Conservation (phyloP, 2,113 vertebrate genomes). For the Phyllostomus hastatus region DNA sequence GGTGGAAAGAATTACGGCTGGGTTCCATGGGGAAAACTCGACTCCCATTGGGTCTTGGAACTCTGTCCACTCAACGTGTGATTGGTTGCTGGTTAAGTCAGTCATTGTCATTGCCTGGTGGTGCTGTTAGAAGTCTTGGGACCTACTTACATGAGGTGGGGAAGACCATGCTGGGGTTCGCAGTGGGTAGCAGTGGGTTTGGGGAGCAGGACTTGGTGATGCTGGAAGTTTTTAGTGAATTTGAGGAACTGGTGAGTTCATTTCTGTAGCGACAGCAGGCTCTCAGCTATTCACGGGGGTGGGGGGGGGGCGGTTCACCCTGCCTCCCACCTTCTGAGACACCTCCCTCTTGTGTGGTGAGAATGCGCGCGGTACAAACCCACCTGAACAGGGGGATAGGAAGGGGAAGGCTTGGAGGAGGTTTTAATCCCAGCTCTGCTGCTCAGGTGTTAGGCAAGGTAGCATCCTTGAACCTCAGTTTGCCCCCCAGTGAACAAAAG, state of each 20-base stretch:
- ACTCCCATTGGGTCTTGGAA: background rate
- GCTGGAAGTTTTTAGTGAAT: background rate
- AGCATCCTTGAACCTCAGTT: background rate
- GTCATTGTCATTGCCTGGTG: background rate
- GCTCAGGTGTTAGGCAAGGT: background rate
- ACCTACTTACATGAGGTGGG: background rate
- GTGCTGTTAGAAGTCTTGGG: background rate
- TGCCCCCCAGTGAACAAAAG: background rate
- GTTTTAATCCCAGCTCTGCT: background rate
- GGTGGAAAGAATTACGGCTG: background rate
- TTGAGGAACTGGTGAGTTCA: background rate
- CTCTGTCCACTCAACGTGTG: rapidly evolving
- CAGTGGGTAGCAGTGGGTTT: background rate
- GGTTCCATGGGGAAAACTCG: background rate
- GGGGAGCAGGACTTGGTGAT: rapidly evolving
- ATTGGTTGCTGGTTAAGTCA: background rate
- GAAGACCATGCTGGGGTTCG: rapidly evolving
- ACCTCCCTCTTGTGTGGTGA: background rate
- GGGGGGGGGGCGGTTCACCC: background rate
- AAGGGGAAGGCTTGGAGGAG: background rate
- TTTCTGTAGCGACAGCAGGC: background rate
- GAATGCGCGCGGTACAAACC: rapidly evolving
- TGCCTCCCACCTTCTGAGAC: background rate
- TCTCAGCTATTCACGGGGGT: background rate
- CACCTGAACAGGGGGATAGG: background rate